Conservation (phyloP, 1,140 invertebrate genomes). For the Anadara kagoshimensis region DNA sequence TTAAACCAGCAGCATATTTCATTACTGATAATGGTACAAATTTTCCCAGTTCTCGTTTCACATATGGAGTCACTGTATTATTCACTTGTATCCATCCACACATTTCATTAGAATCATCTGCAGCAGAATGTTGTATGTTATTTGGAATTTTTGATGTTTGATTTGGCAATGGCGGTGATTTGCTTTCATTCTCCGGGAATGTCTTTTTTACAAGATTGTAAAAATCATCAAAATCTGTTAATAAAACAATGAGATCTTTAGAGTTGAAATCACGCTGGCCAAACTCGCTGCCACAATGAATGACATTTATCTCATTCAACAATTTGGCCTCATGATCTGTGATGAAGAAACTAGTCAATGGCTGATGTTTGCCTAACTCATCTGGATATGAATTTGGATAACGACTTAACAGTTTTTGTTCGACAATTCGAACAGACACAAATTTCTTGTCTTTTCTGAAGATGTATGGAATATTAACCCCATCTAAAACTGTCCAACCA, state of each 20-base stretch:
- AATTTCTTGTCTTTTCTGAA: slow-evolving; percentile 88
- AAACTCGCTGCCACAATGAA: slow-evolving; percentile 93
- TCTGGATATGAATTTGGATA: slow-evolving; percentile 75
- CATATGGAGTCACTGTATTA: slow-evolving; percentile 94
- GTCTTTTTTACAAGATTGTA: slow-evolving; percentile 79
- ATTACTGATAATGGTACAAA: slow-evolving; percentile 90
- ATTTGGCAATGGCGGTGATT: slow-evolving; percentile 9
- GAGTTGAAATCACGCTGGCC: slow-evolving; percentile 91
- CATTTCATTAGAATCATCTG: slow-evolving; percentile 17
- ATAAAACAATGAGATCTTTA: slow-evolving; percentile 90
- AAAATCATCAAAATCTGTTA: slow-evolving; percentile 91
- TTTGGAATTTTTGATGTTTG: not conserved
- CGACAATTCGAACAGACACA: slow-evolving; percentile 93
- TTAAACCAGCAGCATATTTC: slow-evolving; percentile 66
- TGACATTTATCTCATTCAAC: slow-evolving; percentile 93
- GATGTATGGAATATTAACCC: slow-evolving; percentile 90
- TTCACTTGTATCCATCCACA: slow-evolving; percentile 93
- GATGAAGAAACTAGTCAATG: slow-evolving; percentile 91
- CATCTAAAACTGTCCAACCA: slow-evolving; percentile 91
- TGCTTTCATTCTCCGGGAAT: slow-evolving; percentile 83
- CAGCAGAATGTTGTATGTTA: slow-evolving; percentile 14
- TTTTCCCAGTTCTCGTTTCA: slow-evolving; percentile 81
- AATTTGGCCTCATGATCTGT: slow-evolving; percentile 91
- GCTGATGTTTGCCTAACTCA: slow-evolving; percentile 65
- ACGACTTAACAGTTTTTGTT: slow-evolving; percentile 78